These are phyloP conservation scores for Mycalesis mineus DNA, from an alignment of 2,888 invertebrate genomes.

Conservation along the genomic window DNA sequence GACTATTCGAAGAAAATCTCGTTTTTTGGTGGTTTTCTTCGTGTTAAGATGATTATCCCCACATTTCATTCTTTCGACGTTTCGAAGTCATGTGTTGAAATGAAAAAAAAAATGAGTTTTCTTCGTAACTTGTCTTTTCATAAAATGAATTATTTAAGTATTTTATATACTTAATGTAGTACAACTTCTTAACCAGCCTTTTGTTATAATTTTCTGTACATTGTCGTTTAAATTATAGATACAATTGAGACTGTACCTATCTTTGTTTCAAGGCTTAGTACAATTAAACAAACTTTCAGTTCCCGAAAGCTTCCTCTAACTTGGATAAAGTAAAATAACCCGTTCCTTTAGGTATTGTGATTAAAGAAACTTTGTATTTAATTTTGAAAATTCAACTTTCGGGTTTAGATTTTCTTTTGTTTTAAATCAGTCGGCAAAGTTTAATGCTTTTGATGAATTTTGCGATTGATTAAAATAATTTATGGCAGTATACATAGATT, in stretches of 20 bases:
- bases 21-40: neutral
- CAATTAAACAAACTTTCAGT: conserved; percentile 12
- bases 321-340: conserved; percentile 15
- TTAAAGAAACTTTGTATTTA: conserved; percentile 12
- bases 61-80: neutral
- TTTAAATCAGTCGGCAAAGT: neutral
- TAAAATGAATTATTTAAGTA: too few species aligned
- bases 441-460: neutral
- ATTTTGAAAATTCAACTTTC: neutral
- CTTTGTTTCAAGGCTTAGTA: neutral
- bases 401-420: conserved; percentile 1
- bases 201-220: too few species aligned
- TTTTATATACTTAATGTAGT: too few species aligned
- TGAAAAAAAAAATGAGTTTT: too few species aligned
- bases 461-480: neutral
- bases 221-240: too few species aligned
- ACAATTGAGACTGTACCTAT: neutral
- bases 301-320: conserved; percentile 8
- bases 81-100: neutral
- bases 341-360: conserved; percentile 11
- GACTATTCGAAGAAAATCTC: neutral
- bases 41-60: too few species aligned
- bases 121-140: too few species aligned
- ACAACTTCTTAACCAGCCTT: too few species aligned
- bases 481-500: too few species aligned